These are phyloP conservation scores for Myotis yumanensis DNA, from an alignment of 2,113 vertebrate genomes.

Conservation along the genomic window DNA sequence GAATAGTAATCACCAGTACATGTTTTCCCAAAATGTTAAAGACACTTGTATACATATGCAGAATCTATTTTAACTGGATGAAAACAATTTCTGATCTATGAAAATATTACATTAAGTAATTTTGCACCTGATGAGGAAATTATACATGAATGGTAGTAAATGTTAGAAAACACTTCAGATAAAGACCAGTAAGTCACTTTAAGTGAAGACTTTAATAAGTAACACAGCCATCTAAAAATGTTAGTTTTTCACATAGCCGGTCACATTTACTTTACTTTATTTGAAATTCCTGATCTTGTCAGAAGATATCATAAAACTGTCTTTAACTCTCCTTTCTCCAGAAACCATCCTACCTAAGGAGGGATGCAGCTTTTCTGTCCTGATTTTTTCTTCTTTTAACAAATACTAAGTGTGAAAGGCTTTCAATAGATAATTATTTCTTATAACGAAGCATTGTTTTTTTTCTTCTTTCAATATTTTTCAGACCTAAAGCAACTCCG, in stretches of 20 bases:
- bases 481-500: constrained; percentile 9
- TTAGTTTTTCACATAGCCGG: constrained; percentile 4
- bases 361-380: not conserved
- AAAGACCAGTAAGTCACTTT: constrained; percentile 49
- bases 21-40: constrained; percentile 35
- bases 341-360: not conserved
- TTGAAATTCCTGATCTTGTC: constrained; percentile 40
- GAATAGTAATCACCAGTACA: constrained; percentile 59
- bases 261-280: constrained; percentile 57
- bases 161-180: constrained; percentile 65
- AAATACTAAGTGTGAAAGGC: constrained; percentile 43
- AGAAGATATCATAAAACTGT: constrained; percentile 21
- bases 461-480: constrained; percentile 15
- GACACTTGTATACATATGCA: constrained; percentile 57
- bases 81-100: constrained; percentile 68
- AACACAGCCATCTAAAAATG: constrained; percentile 52
- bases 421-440: constrained; percentile 53
- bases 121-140: constrained; percentile 65
- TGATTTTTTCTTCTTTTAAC: constrained; percentile 31
- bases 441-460: not conserved
- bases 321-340: constrained; percentile 32
- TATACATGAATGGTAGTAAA: constrained; percentile 48
- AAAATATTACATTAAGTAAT: constrained; percentile 62
- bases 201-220: constrained; percentile 42
- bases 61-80: constrained; percentile 65